A percentile compares a stretch with the other conserved stretches of the same genome.
These are phyloP conservation scores for Ericerus pela DNA, from an alignment of 1,140 invertebrate species.

Conservation along the genomic window DNA sequence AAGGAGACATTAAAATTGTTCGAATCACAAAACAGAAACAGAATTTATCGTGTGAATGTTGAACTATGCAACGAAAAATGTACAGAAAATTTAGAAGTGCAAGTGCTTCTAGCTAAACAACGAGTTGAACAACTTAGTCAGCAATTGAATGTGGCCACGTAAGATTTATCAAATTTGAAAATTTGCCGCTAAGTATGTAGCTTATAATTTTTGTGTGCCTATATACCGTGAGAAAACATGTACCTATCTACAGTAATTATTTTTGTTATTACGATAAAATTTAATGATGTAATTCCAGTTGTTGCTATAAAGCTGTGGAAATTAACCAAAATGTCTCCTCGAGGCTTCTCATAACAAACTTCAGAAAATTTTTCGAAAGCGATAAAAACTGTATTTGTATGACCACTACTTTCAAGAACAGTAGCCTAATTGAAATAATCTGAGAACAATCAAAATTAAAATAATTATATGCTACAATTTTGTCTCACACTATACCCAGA, in stretches of 20 bases:
- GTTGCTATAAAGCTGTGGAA: too few species aligned
- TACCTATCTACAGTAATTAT: neutral
- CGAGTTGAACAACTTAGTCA: neutral
- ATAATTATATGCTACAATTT: neutral
- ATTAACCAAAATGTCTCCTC: too few species aligned
- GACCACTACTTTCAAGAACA: too few species aligned
- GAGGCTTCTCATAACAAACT: too few species aligned
- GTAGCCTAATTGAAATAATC: too few species aligned
- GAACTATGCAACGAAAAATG: conserved; percentile 13
- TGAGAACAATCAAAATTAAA: too few species aligned
- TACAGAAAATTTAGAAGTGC: conserved; percentile 8
- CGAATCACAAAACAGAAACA: conserved; percentile 13
- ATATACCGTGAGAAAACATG: neutral
- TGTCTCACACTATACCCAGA: neutral
- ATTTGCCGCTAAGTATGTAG: too few species aligned
- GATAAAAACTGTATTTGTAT: too few species aligned
- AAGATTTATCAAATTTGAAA: neutral
- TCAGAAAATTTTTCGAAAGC: too few species aligned
- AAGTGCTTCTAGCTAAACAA: neutral
- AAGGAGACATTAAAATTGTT: conserved; percentile 12
- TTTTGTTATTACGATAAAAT: too few species aligned
- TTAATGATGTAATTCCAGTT: too few species aligned
- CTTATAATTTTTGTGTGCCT: too few species aligned
- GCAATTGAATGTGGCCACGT: conserved; percentile 14
- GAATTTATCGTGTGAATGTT: neutral